Evolutionary conservation across 2,797 vertebrate species (phyloP).

Genomic region (Onychomys leucogaster): DNA sequence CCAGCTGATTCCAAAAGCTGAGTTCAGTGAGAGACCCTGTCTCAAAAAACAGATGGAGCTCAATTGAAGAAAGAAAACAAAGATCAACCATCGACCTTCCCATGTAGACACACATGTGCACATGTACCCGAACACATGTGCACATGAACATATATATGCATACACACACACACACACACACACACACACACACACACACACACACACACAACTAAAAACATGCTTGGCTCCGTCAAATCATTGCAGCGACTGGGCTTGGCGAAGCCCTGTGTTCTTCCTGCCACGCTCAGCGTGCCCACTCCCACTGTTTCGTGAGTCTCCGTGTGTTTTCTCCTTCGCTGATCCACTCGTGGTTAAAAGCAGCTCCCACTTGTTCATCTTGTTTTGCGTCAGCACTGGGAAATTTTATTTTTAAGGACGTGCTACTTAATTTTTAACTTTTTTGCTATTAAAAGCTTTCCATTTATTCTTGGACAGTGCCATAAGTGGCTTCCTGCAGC

Average conservation of each 20-base stretch:
- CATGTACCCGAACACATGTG: too few species aligned
- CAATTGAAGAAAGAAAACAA: neutral
- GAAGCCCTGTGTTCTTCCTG: neutral
- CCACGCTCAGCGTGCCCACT: neutral
- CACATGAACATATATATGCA: neutral
- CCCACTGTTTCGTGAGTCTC: neutral
- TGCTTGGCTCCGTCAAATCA: neutral
- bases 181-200: too few species aligned
- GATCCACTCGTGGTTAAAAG: neutral
- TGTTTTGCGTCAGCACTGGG: constrained; percentile 50
- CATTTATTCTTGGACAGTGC: constrained; percentile 48
- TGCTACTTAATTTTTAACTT: constrained; percentile 77
- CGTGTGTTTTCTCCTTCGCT: neutral
- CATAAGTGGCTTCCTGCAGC: constrained; percentile 32
- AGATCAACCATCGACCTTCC: neutral
- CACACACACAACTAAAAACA: neutral
- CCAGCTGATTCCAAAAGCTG: neutral
- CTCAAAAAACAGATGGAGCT: neutral
- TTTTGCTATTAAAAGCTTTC: constrained; percentile 69
- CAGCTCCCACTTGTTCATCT: constrained; percentile 11
- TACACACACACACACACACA: too few species aligned
- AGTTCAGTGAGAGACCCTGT: neutral
- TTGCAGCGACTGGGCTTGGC: neutral
- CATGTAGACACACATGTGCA: too few species aligned
- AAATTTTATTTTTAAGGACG: constrained; percentile 75